Conservation (phyloP, 2,888 invertebrate species). For the Neoaliturus tenellus region DNA sequence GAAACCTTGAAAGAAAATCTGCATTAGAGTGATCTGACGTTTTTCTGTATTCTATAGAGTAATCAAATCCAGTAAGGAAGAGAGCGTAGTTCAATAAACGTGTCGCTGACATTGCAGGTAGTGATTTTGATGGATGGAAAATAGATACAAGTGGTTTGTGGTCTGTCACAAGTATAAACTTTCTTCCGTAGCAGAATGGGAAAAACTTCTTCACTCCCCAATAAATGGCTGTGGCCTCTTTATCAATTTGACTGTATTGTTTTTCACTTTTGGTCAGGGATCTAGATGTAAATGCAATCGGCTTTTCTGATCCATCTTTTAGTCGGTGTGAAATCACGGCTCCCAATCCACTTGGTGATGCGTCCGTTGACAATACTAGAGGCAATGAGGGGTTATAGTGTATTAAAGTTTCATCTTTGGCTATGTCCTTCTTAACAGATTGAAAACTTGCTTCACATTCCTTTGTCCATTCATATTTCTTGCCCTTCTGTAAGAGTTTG, state of each 20-base stretch:
- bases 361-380: constrained; percentile 69
- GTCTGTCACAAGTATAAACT: constrained; percentile 69
- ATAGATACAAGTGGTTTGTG: constrained; percentile 68
- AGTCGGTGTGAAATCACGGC: constrained; percentile 68
- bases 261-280: constrained; percentile 68
- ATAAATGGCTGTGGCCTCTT: constrained; percentile 69
- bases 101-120: constrained; percentile 48
- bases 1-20: constrained; percentile 44
- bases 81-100: constrained; percentile 42
- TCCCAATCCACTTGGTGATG: constrained; percentile 68
- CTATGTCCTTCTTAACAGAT: constrained; percentile 65
- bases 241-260: constrained; percentile 70
- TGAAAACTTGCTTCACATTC: constrained; percentile 60
- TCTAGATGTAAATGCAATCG: constrained; percentile 70
- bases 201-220: constrained; percentile 70
- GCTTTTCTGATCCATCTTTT: constrained; percentile 69
- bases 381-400: constrained; percentile 66
- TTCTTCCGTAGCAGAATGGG: constrained; percentile 69
- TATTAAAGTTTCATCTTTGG: constrained; percentile 60
- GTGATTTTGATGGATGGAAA: constrained; percentile 9
- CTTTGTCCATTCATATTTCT: constrained; percentile 59
- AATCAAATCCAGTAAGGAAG: constrained; percentile 44
- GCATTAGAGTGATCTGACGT: constrained; percentile 3
- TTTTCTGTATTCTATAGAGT: background rate
- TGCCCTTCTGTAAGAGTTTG: constrained; percentile 63